Conservation (phyloP, 2,113 vertebrate genomes). For the Conger conger region DNA sequence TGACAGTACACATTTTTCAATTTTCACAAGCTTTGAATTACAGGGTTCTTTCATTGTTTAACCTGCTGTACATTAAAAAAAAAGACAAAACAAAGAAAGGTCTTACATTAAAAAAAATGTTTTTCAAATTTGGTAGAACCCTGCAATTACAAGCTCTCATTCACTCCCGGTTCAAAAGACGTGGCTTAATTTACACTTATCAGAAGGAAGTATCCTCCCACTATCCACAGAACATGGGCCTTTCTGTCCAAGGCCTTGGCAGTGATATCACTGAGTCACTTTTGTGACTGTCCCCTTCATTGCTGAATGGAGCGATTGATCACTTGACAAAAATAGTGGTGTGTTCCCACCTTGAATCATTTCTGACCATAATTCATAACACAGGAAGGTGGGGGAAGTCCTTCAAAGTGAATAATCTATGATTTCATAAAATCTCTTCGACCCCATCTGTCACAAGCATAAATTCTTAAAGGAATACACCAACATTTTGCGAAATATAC, state of each 20-base stretch:
- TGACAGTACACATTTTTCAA: no score
- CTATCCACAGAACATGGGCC: not conserved
- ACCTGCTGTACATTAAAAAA: not conserved
- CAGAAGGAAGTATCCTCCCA: not conserved
- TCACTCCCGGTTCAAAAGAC: not conserved
- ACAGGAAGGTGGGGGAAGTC: not conserved
- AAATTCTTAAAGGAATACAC: no score
- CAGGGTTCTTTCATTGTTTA: not conserved
- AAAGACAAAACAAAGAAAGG: not conserved
- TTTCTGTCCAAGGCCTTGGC: not conserved
- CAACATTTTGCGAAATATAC: no score
- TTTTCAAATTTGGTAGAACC: not conserved
- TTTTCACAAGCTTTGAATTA: not conserved
- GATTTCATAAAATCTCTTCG: conserved; percentile 6
- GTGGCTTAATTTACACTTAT: not conserved
- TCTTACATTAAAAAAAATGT: not conserved
- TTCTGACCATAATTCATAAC: not conserved
- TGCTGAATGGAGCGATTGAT: not conserved
- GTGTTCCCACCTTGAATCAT: not conserved
- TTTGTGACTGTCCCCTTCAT: not conserved
- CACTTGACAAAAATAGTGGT: conserved; percentile 12
- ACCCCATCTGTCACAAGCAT: not conserved
- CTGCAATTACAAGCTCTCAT: not conserved
- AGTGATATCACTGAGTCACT: not conserved
- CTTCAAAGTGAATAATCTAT: not conserved